phyloP scores from a whole-genome alignment of 2,113 vertebrate species.

The Aleadryas rufinucha region DNA sequence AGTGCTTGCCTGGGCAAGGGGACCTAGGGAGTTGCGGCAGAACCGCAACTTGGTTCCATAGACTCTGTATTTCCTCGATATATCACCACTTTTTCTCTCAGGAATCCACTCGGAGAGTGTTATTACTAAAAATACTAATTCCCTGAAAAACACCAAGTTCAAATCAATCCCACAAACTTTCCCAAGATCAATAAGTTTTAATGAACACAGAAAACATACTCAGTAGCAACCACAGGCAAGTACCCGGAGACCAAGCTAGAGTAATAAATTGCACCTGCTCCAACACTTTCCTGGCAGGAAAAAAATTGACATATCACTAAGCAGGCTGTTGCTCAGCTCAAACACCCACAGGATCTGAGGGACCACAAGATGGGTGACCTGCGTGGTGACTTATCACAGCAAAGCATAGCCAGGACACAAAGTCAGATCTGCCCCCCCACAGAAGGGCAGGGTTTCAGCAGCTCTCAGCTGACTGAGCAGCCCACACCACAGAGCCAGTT shows the following conservation, averaged over 20 bases:
- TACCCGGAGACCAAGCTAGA: not conserved
- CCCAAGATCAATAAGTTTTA: slow-evolving; percentile 42
- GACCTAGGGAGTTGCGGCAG: not conserved
- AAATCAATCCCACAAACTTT: slow-evolving; percentile 53
- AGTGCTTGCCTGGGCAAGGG: not conserved
- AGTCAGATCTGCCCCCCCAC: not conserved
- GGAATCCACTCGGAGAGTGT: not conserved
- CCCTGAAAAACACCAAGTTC: not conserved
- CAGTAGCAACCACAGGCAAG: not conserved
- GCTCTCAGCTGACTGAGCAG: not conserved
- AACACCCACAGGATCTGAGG: not conserved
- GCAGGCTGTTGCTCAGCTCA: not conserved
- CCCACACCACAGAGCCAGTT: not conserved
- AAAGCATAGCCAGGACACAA: not conserved
- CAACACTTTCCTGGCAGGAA: not conserved
- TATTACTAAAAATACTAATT: slow-evolving; percentile 33
- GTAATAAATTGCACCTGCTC: slow-evolving; percentile 6
- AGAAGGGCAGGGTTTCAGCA: not conserved
- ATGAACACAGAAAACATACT: slow-evolving; percentile 37
- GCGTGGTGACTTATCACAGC: rapidly evolving
- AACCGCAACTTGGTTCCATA: not conserved
- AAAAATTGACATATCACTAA: slow-evolving; percentile 20
- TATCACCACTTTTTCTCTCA: not conserved
- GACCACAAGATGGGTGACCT: not conserved
- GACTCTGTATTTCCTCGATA: not conserved